Percentiles rank a stretch among this genome's conserved stretches.
Conservation (phyloP, 2,113 vertebrate genomes). For the Aspidoscelis tigris region DNA sequence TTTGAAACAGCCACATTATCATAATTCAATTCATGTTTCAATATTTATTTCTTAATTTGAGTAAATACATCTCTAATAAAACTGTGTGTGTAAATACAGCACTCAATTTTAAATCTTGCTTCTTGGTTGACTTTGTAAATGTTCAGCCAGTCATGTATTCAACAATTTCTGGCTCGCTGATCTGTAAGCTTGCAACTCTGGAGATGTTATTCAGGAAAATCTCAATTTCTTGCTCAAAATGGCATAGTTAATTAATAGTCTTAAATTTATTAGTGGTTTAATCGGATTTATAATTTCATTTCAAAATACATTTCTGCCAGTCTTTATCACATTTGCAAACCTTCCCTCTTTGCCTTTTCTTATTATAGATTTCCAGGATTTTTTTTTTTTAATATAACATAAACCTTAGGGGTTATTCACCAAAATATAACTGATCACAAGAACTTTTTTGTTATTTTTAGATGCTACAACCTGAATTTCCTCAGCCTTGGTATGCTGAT, state of each 20-base stretch:
- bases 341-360: neutral
- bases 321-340: neutral
- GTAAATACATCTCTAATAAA: slow-evolving; percentile 56
- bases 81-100: slow-evolving; percentile 46
- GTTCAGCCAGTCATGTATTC: slow-evolving; percentile 4
- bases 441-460: neutral
- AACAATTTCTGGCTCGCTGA: slow-evolving; percentile 42
- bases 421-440: neutral
- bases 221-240: slow-evolving; percentile 32
- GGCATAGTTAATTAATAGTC: slow-evolving; percentile 20
- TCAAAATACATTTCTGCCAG: slow-evolving; percentile 15
- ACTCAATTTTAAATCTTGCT: slow-evolving; percentile 50
- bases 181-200: slow-evolving; percentile 33
- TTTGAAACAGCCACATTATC: slow-evolving; percentile 21
- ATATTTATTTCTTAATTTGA: slow-evolving; percentile 52
- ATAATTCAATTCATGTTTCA: slow-evolving; percentile 44
- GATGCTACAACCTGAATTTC: neutral
- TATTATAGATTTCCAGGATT: neutral
- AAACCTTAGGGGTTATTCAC: neutral
- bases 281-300: slow-evolving; percentile 28
- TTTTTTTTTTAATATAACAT: neutral
- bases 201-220: slow-evolving; percentile 37
- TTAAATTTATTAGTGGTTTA: slow-evolving; percentile 26
- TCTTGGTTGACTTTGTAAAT: slow-evolving; percentile 52
- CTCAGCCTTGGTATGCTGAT: neutral